Conservation (phyloP, 2,113 vertebrate species). For the Bos indicus region DNA sequence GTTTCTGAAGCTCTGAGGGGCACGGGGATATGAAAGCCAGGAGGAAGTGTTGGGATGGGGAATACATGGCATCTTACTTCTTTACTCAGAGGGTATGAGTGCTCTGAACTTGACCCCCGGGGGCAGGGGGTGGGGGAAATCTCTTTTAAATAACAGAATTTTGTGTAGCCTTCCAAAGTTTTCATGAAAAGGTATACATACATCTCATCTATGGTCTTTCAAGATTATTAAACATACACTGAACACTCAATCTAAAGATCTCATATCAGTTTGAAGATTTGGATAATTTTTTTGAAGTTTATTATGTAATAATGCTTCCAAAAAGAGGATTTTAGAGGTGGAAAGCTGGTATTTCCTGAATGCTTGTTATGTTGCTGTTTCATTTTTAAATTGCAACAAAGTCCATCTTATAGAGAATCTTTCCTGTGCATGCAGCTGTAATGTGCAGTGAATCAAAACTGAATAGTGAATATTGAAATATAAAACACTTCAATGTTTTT, state of each 20-base stretch:
- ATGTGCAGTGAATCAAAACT: neutral
- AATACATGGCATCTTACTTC: neutral
- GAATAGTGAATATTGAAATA: neutral
- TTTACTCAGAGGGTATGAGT: neutral
- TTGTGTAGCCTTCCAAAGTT: neutral
- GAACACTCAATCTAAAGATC: neutral
- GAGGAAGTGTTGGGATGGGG: neutral
- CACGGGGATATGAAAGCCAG: neutral
- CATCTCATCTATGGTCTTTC: neutral
- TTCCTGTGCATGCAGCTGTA: neutral
- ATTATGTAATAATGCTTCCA: neutral
- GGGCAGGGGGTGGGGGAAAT: neutral
- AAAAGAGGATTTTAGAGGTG: neutral
- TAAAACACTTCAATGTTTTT: neutral
- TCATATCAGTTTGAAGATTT: neutral
- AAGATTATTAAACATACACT: neutral
- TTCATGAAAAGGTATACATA: neutral
- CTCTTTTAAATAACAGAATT: neutral
- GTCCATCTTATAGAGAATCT: neutral
- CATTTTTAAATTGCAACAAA: slow-evolving; percentile 7
- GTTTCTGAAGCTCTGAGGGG: neutral
- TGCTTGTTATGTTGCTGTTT: neutral
- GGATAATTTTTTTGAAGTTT: neutral
- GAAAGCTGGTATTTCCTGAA: neutral
- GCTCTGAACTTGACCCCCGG: neutral